These are phyloP conservation scores for Melopsittacus undulatus DNA, from an alignment of 2,797 vertebrate genomes.

Conservation along the genomic window DNA sequence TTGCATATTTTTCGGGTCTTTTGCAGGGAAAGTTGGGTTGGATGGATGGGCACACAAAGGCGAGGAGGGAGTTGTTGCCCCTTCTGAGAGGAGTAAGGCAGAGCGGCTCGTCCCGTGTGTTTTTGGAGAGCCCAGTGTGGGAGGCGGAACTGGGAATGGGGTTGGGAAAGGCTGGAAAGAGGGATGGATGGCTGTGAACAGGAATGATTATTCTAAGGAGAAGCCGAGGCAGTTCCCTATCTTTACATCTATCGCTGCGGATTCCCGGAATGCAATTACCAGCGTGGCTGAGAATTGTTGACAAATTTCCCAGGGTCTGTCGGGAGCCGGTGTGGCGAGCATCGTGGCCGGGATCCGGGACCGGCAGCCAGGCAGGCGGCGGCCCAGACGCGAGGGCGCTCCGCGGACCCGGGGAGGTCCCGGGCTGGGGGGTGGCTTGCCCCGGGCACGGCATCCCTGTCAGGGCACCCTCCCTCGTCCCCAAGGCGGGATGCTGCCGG, in stretches of 20 bases:
- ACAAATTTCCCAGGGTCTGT: slow-evolving; percentile 33
- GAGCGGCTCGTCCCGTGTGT: not conserved
- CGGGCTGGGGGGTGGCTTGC: not conserved
- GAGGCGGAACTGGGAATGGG: not conserved
- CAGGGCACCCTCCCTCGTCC: no score
- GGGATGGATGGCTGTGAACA: not conserved
- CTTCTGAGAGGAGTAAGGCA: slow-evolving; percentile 3
- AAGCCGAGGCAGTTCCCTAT: slow-evolving; percentile 60
- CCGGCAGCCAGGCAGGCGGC: not conserved
- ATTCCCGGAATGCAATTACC: slow-evolving; percentile 48
- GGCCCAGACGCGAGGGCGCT: not conserved
- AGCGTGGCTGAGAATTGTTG: slow-evolving; percentile 51
- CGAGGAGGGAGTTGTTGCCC: slow-evolving; percentile 41
- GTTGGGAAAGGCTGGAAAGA: not conserved
- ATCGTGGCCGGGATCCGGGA: not conserved
- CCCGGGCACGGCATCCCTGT: not conserved
- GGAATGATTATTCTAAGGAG: not conserved
- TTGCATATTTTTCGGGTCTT: slow-evolving; percentile 67
- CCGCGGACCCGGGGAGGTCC: not conserved
- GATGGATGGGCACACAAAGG: slow-evolving; percentile 4
- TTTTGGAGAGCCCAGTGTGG: not conserved
- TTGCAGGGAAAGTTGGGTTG: slow-evolving; percentile 59
- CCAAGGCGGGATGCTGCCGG: not conserved
- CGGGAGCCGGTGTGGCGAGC: not conserved
- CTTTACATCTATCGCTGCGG: slow-evolving; percentile 45